Base-by-base conservation (phyloP, 2,113 vertebrate species). In the Gambusia affinis region DNA sequence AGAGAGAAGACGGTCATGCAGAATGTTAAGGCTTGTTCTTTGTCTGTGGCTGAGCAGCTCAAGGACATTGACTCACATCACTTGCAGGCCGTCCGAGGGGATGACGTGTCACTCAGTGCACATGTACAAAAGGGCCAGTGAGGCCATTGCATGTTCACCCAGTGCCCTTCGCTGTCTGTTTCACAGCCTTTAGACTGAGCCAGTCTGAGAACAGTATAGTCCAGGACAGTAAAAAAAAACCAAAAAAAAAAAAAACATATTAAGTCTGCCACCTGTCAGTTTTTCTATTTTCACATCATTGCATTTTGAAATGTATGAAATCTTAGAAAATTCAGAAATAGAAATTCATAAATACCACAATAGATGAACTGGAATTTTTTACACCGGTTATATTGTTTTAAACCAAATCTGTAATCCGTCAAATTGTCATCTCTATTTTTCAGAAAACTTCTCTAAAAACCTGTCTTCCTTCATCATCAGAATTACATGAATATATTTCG, bases 11-110 rank as follows among this genome's bases (percentile, higher is more conserved):
- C 85, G 72, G 85, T 83, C 75, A 76, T 75, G 76, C 69, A 79
- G 60, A 84, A 85, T 85, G 82, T 37, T 78, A 68, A 75, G 75
- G 88, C 82, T 86, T 64, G 85, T 81, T 92, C 86, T 92, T 87
- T 92, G 92, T 91, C 81, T 71, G 85, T 75, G 67, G 86, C 84
- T 67, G 86, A 88, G 83, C 84, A 81, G 90, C 93, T 95, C 92
- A 94, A 95, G 93, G 94, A 93, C 93, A 93, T 83, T 87, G 89
- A 94, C 90, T 94, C 92, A 93, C 88, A 92, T 84, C 88, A 88
- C 82, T 75, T 54, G 80, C 82, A 78, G 51, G 85, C 86, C 86
- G 84, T 88, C 89, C 79, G 90, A 92, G 86, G 88, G 90, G 92
- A 88, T 87, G 91, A 92, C 73, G 89, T 86, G 93, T 92, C 92